Percentiles rank a stretch among this genome's conserved stretches.
phyloP scores from a whole-genome alignment of 1,140 invertebrate genomes.

The Caenorhabditis remanei region DNA sequence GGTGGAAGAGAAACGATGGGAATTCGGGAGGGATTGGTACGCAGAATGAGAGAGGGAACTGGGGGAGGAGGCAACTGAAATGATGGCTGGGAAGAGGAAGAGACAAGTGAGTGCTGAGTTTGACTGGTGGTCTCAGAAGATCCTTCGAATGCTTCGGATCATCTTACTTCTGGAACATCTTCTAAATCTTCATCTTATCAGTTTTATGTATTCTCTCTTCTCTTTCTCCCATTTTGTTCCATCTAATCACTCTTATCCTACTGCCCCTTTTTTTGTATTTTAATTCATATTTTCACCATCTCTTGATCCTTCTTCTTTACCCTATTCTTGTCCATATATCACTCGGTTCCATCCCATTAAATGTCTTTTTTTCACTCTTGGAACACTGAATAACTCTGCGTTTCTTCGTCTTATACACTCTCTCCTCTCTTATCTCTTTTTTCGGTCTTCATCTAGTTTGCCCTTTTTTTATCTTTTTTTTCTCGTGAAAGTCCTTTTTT shows the following conservation, averaged over 20 bases:
- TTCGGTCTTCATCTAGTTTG: conserved; percentile 1
- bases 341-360: conserved; percentile 32
- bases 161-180: conserved; percentile 14
- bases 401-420: conserved; percentile 36
- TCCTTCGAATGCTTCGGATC: not conserved
- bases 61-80: conserved; percentile 16
- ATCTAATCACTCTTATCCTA: not conserved
- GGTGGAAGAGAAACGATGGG: conserved; percentile 31
- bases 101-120: conserved; percentile 34
- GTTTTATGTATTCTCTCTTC: not conserved
- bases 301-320: not conserved
- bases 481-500: not conserved
- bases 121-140: conserved; percentile 10
- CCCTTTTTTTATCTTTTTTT: conserved; percentile 23
- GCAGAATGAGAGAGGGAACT: not conserved
- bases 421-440: not conserved
- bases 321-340: not conserved
- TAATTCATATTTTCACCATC: not conserved
- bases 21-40: not conserved
- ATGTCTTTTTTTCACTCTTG: not conserved
- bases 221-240: not conserved
- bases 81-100: not conserved
- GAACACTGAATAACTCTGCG: conserved; percentile 17
- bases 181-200: conserved; percentile 7
- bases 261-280: not conserved